Percentiles rank a stretch among this genome's conserved stretches.
Conservation (phyloP, 1,140 invertebrate species). For the Drosophila busckii region DNA sequence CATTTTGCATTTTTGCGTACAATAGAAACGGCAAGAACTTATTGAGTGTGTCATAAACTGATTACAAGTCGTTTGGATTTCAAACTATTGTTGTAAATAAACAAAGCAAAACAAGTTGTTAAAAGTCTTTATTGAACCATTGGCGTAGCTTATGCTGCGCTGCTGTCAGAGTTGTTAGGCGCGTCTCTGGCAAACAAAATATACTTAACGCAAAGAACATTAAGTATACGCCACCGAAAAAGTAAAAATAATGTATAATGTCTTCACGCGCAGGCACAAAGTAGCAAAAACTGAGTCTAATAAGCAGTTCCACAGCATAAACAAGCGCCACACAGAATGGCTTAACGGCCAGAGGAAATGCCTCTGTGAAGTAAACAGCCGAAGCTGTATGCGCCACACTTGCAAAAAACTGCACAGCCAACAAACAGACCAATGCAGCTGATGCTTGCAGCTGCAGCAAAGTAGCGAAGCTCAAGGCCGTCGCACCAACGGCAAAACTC, state of each 20-base stretch:
- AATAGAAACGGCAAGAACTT: not conserved
- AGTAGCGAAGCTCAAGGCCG: slow-evolving; percentile 50
- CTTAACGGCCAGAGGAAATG: slow-evolving; percentile 57
- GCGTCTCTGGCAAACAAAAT: slow-evolving; percentile 62
- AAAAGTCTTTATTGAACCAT: slow-evolving; percentile 63
- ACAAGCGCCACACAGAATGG: slow-evolving; percentile 52
- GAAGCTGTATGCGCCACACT: slow-evolving; percentile 48
- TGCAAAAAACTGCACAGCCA: slow-evolving; percentile 50
- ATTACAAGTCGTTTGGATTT: too few species aligned
- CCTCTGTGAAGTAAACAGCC: slow-evolving; percentile 61
- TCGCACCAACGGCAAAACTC: slow-evolving; percentile 36
- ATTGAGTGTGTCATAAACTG: not conserved
- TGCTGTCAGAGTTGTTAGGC: slow-evolving; percentile 32
- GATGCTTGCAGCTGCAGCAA: slow-evolving; percentile 20
- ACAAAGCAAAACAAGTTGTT: slow-evolving; percentile 4
- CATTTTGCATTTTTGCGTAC: too few species aligned
- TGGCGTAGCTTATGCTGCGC: slow-evolving; percentile 56
- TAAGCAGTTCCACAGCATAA: slow-evolving; percentile 40
- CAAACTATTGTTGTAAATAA: slow-evolving; percentile 11
- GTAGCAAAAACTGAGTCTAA: slow-evolving; percentile 40
- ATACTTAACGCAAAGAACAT: slow-evolving; percentile 51
- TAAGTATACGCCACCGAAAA: slow-evolving; percentile 45
- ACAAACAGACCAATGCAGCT: slow-evolving; percentile 41
- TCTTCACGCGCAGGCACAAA: not conserved
- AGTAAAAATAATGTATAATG: slow-evolving; percentile 44